A percentile compares a stretch with the other conserved stretches of the same genome.
phyloP scores from a whole-genome alignment of 1,140 invertebrate genomes.

The Heliothis virescens region DNA sequence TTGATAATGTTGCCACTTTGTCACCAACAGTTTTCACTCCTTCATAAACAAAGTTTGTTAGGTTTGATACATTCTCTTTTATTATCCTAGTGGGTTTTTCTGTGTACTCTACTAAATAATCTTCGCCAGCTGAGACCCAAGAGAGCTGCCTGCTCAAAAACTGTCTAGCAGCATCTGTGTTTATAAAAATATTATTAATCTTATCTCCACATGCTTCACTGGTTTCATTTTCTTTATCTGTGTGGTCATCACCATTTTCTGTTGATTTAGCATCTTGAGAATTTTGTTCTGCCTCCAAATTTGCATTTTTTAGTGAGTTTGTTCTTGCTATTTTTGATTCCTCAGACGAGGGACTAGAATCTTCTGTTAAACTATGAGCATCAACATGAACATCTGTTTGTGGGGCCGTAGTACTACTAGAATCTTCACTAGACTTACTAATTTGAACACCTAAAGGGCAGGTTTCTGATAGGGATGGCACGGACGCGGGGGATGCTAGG shows the following conservation, averaged over 20 bases:
- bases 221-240: conserved; percentile 64
- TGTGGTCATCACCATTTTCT: conserved; percentile 70
- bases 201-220: conserved; percentile 85
- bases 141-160: conserved; percentile 91
- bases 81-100: conserved; percentile 89
- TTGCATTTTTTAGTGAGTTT: conserved; percentile 66
- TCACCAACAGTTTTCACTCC: conserved; percentile 91
- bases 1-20: conserved; percentile 90
- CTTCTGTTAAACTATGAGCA: conserved; percentile 86
- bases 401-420: conserved; percentile 83
- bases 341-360: conserved; percentile 85
- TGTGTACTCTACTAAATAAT: conserved; percentile 88
- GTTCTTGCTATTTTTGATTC: conserved; percentile 82
- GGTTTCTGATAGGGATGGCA: conserved; percentile 83
- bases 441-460: conserved; percentile 84
- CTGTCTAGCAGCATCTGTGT: conserved; percentile 90
- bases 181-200: conserved; percentile 90
- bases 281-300: conserved; percentile 62
- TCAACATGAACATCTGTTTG: conserved; percentile 82
- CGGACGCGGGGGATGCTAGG: conserved; percentile 84
- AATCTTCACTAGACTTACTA: conserved; percentile 86
- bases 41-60: conserved; percentile 91
- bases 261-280: conserved; percentile 61
- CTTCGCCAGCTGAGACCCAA: conserved; percentile 90
- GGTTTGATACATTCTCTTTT: conserved; percentile 91